Percentiles rank a stretch among this genome's conserved stretches.
These are phyloP conservation scores for Drosophila diplacantha DNA, from an alignment of 2,888 invertebrate species.

Conservation along the genomic window DNA sequence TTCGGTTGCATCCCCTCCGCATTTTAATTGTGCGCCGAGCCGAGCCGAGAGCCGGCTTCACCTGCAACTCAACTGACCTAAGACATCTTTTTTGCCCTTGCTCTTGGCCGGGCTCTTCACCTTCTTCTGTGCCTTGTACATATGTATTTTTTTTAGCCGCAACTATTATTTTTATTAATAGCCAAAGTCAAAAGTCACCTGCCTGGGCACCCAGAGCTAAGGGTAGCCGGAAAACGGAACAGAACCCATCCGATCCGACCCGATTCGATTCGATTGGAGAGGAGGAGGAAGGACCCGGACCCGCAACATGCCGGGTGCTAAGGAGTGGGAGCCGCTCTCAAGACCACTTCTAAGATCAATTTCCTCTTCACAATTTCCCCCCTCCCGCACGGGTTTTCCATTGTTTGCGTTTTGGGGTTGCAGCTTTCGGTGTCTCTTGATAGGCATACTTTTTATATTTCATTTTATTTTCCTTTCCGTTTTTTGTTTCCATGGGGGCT, in stretches of 20 bases:
- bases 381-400: slow-evolving; percentile 1
- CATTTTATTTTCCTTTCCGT: slow-evolving; percentile 14
- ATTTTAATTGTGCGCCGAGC: slow-evolving; percentile 64
- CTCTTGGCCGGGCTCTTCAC: slow-evolving; percentile 47
- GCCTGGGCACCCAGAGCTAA: slow-evolving; percentile 57
- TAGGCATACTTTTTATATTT: slow-evolving; percentile 10
- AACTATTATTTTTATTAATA: slow-evolving; percentile 76
- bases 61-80: slow-evolving; percentile 73
- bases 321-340: slow-evolving; percentile 20
- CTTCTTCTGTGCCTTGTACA: slow-evolving; percentile 28
- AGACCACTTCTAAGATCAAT: slow-evolving; percentile 55
- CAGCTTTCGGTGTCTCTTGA: slow-evolving; percentile 46
- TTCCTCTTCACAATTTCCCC: slow-evolving; percentile 47
- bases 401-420: slow-evolving; percentile 52
- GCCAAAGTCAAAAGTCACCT: slow-evolving; percentile 75
- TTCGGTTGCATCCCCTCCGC: slow-evolving; percentile 43
- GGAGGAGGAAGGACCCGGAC: slow-evolving; percentile 12
- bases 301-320: slow-evolving; percentile 31
- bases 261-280: slow-evolving; percentile 7
- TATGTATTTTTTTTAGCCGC: slow-evolving; percentile 54
- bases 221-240: slow-evolving; percentile 70
- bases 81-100: slow-evolving; percentile 74
- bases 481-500: slow-evolving; percentile 58
- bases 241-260: slow-evolving; percentile 11
- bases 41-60: slow-evolving; percentile 45